These are phyloP conservation scores for Orthosia incerta DNA, from an alignment of 2,888 invertebrate species.

Conservation along the genomic window DNA sequence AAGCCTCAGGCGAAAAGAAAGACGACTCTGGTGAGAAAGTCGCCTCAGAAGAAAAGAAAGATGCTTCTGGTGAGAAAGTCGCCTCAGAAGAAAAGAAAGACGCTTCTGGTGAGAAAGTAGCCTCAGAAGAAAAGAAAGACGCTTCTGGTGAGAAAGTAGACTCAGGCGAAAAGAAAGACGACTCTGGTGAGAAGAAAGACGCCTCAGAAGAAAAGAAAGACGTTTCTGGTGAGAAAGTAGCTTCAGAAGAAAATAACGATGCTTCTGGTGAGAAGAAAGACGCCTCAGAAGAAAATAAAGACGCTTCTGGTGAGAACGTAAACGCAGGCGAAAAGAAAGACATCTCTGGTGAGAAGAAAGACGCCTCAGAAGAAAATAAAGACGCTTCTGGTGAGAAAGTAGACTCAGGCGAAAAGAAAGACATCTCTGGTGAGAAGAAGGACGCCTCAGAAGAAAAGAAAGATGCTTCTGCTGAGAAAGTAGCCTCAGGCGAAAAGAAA, in stretches of 20 bases:
- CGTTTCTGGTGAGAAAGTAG: not conserved
- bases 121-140: not conserved
- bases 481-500: not conserved
- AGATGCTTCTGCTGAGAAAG: not conserved
- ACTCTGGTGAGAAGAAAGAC: not conserved
- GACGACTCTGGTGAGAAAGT: not conserved
- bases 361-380: not conserved
- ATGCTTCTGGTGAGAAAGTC: not conserved
- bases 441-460: not conserved
- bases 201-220: not conserved
- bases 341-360: not conserved
- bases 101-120: not conserved
- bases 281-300: not conserved
- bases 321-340: not conserved
- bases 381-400: not conserved
- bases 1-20: not conserved
- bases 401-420: not conserved
- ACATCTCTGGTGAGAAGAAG: not conserved
- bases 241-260: not conserved
- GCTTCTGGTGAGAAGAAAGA: not conserved
- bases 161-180: not conserved
- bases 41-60: not conserved
- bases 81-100: not conserved
- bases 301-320: not conserved
- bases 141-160: not conserved